These are phyloP conservation scores for Lepetodrilus schrolli DNA, from an alignment of 2,888 invertebrate genomes.

Conservation along the genomic window DNA sequence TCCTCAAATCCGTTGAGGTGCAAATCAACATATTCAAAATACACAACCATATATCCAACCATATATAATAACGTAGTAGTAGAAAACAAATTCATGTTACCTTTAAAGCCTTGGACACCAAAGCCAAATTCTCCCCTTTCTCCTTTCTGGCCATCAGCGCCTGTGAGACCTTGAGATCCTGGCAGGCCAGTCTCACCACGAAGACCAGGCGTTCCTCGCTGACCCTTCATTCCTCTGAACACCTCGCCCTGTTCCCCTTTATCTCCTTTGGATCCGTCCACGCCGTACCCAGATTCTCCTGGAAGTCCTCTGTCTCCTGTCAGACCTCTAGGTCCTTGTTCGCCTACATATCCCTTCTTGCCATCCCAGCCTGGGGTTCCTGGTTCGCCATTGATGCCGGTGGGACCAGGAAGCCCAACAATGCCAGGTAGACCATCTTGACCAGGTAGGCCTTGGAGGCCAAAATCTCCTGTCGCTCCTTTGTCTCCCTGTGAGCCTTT, in stretches of 20 bases:
- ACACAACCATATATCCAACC: background rate
- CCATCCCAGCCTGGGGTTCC: conserved; percentile 31
- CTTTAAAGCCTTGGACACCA: conserved; percentile 30
- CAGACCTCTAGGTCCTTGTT: conserved; percentile 30
- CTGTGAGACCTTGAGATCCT: conserved; percentile 28
- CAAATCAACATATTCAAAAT: background rate
- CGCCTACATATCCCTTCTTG: conserved; percentile 23
- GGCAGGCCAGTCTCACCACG: conserved; percentile 27
- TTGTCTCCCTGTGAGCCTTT: conserved; percentile 11
- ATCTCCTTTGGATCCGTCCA: conserved; percentile 32
- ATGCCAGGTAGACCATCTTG: conserved; percentile 31
- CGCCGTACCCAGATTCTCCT: conserved; percentile 28
- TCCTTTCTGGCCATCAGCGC: conserved; percentile 26
- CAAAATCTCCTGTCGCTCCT: conserved; percentile 30
- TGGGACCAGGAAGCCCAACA: conserved; percentile 16
- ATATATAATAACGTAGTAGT: background rate
- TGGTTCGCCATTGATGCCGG: conserved; percentile 28
- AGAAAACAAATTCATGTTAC: no score
- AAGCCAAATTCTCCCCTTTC: conserved; percentile 23
- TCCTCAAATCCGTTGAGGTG: no score
- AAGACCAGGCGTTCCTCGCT: conserved; percentile 25
- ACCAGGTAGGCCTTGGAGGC: conserved; percentile 11
- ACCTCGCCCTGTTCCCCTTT: conserved; percentile 24
- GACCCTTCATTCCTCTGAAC: conserved; percentile 28
- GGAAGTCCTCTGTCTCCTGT: conserved; percentile 29